Evolutionary conservation across 2,113 vertebrate genomes (phyloP), one percentile per base, ranked within the genome.

Genomic region (Notothenia coriiceps): DNA sequence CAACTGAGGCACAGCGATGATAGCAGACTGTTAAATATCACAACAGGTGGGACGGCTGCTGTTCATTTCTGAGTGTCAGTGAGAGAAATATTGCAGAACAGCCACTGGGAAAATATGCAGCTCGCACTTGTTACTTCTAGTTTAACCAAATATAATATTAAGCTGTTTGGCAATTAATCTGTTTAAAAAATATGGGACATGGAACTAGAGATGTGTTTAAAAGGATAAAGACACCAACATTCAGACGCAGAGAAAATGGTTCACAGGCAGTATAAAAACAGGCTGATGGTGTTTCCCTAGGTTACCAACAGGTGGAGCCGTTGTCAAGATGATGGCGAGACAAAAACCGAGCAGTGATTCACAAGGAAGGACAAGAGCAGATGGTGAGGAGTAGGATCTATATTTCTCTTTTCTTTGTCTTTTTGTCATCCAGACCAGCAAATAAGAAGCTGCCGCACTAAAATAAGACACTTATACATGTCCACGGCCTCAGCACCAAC

Each of bases 271-370:
- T 10, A 76, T 75, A 9, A 62, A 62, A 56, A 3, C n/a, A 59
- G 43, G 22, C 12, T 17, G 4, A 11, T 33, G 64, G 55, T 8
- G 52, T 78, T 87, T 68, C 8, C 29, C n/a, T 6, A 18, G 44
- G 13, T 70, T 33, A 49, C 77, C 94, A 93, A 85, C 82, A 94
- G 93, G 82, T 82, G 88, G 93, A 14, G 88, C 61, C 91, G 69
- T 78, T 89, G 85, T 76, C 80, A 92, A 86, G 80, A 80, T 69
- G 46, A 91, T 88, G 70, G 18, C 11, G 14, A 80, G 33, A 78
- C 5, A 82, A 22, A 47, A 40, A 51, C 49, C 71, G 60, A 54
- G 51, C 46, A n/a, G 50, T 70, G 82, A 84, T 70, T 84, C 79
- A 89, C 55, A 76, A 72, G 75, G 84, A 74, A 69, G 68, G 79